These are phyloP conservation scores for Strix aluco DNA, from an alignment of 2,113 vertebrate genomes.

Conservation along the genomic window DNA sequence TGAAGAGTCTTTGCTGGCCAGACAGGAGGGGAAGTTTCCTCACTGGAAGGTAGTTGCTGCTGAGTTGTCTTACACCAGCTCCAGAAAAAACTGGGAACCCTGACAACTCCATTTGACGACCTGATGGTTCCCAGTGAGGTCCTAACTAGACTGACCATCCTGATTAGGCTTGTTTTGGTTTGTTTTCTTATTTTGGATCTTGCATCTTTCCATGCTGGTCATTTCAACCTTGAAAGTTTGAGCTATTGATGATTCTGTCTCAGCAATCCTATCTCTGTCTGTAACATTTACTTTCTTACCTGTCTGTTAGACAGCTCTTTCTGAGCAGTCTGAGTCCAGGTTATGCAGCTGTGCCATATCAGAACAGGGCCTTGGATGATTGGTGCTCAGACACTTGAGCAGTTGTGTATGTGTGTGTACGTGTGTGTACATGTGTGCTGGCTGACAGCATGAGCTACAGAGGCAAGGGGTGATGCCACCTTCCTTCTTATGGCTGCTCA, in stretches of 20 bases:
- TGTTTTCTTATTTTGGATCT: neutral
- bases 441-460: neutral
- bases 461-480: neutral
- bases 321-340: neutral
- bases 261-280: neutral
- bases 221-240: neutral
- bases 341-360: neutral
- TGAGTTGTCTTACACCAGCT: neutral
- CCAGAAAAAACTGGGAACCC: neutral
- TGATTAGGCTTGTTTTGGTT: neutral
- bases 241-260: neutral
- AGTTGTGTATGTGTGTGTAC: too few relatives aligned
- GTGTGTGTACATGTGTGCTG: too few relatives aligned
- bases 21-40: neutral
- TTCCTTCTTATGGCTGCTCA: rapidly evolving
- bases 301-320: neutral
- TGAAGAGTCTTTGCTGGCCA: neutral
- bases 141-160: neutral
- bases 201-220: neutral
- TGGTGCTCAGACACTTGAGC: neutral
- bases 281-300: neutral
- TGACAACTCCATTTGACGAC: neutral
- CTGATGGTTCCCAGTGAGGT: neutral
- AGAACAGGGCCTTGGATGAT: neutral
- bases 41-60: neutral